Conservation (phyloP, 2,888 invertebrate species). For the Oasisia sp. region DNA sequence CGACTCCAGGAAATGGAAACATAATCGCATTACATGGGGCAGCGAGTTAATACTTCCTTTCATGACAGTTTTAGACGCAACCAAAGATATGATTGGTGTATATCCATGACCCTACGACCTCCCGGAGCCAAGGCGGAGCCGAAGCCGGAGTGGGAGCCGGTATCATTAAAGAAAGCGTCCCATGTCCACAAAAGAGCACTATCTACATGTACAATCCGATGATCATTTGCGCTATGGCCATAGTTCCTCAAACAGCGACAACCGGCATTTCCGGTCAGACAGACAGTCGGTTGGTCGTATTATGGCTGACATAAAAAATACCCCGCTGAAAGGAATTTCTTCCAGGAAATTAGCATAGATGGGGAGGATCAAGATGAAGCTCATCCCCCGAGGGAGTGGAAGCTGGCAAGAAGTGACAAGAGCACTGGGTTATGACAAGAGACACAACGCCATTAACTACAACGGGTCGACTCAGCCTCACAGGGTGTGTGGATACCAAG, state of each 20-base stretch:
- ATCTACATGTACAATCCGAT: neutral
- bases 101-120: neutral
- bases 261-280: neutral
- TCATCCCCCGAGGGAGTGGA: neutral
- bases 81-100: conserved; percentile 17
- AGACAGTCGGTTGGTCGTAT: neutral
- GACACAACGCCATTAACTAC: neutral
- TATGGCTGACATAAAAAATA: neutral
- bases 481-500: neutral
- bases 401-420: neutral
- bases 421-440: neutral
- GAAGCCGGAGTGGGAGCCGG: no score
- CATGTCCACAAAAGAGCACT: neutral
- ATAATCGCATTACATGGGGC: neutral
- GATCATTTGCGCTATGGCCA: neutral
- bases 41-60: neutral
- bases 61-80: conserved; percentile 5
- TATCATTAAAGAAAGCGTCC: neutral
- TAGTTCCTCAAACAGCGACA: neutral
- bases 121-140: neutral
- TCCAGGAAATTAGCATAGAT: conserved; percentile 11
- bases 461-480: neutral
- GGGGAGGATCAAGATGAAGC: neutral
- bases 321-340: neutral
- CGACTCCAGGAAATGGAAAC: conserved; percentile 1